Evolutionary conservation across 2,797 vertebrate genomes (phyloP).

Genomic region (Chromis chromis): DNA sequence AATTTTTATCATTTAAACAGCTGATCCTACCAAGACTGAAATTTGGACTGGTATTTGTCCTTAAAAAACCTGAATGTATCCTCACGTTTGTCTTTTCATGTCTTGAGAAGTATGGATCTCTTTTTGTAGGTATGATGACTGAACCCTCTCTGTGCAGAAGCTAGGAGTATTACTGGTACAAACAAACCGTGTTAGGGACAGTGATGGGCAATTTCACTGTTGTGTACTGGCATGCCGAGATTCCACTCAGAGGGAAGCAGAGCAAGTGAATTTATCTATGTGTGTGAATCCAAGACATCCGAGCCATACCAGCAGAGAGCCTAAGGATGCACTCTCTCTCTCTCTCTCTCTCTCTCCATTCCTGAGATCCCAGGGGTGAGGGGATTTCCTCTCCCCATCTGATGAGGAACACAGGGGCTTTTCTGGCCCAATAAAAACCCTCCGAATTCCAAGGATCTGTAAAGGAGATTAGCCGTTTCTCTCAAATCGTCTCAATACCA

Average conservation of each 20-base stretch:
- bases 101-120: not conserved
- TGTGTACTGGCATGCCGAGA: not conserved
- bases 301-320: conserved; percentile 12
- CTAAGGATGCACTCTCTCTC: conserved; percentile 17
- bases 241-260: not conserved
- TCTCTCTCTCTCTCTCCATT: conserved; percentile 45
- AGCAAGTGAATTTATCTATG: not conserved
- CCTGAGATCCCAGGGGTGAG: conserved; percentile 44
- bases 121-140: not conserved
- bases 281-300: conserved; percentile 3
- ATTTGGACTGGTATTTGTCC: not conserved
- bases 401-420: conserved; percentile 63
- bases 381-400: conserved; percentile 62
- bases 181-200: not conserved
- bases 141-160: not conserved
- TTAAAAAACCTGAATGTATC: not conserved
- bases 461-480: conserved; percentile 25
- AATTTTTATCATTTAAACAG: too few relatives aligned
- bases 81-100: not conserved
- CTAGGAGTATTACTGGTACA: not conserved
- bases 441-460: conserved; percentile 25
- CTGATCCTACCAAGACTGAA: not conserved
- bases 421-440: conserved; percentile 41
- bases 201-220: not conserved
- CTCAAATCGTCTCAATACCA: conserved; percentile 1